Evolutionary conservation across 2,113 vertebrate species (phyloP), one percentile per base, ranked within the genome.

Genomic region (Gobius niger): DNA sequence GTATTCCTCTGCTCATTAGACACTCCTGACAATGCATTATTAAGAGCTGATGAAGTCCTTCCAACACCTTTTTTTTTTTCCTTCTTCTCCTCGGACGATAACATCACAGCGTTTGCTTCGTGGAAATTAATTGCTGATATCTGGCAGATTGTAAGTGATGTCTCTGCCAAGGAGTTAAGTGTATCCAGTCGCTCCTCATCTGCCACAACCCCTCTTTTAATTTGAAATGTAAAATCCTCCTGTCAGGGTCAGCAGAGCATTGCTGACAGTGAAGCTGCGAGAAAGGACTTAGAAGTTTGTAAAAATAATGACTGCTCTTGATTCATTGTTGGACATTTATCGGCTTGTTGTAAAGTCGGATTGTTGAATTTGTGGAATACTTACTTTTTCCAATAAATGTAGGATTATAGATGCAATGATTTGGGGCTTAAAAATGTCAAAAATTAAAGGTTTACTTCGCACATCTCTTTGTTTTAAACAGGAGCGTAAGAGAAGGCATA

Each of bases 41-140:
- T 79, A 85, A 78, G 73, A 73, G 80, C 78, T 81, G 82, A 88
- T 90, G 84, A 90, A 86, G 68, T 71, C 80, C 41, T 47, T 73
- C 47, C 73, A 82, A 86, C 87, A 86, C 82, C 51, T 18, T 77
- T 82, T 82, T 86, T 81, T 18, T 77, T 82, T 82, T 86, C 80
- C 73, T 74, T 65, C 79, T 79, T 34, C 50, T 78, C 82, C 41
- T 60, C 24, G 11, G 56, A 15, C 76, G 86, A 90, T 87, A 78
- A 85, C 82, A 90, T 90, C 86, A 70, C 78, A 67, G 70, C 75
- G 72, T 79, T 88, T 87, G 77, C 76, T 86, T 54, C 81, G 72
- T 76, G 66, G 75, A 87, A 83, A 91, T 90, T 91, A 89, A 92
- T 85, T 87, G 82, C 77, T 83, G 82, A 88, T 90, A 86, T 87